phyloP scores from a whole-genome alignment of 1,140 invertebrate genomes.

The Halesus radiatus region DNA sequence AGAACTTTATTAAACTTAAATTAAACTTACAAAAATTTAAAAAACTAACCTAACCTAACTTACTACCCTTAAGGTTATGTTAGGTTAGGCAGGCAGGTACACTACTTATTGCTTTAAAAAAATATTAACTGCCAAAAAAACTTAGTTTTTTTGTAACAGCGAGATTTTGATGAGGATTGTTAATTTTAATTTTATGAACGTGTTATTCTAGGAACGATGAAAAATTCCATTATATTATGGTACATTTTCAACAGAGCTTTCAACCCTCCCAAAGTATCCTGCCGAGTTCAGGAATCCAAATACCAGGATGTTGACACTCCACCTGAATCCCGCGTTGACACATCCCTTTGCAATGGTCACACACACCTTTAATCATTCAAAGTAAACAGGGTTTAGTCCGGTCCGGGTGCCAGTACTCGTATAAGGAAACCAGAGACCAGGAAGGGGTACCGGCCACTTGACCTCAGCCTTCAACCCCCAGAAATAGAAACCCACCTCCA shows the following conservation, averaged over 20 bases:
- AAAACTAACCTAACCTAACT: no score
- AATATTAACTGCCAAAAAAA: not conserved
- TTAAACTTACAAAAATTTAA: no score
- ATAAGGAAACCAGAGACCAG: no score
- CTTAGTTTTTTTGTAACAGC: not conserved
- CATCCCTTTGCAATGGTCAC: constrained; percentile 54
- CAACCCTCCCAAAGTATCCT: constrained; percentile 29
- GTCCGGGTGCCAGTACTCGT: not conserved
- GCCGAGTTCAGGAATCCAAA: constrained; percentile 47
- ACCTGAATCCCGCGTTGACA: constrained; percentile 28
- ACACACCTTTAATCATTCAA: constrained; percentile 57
- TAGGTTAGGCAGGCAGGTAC: no score
- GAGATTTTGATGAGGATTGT: not conserved
- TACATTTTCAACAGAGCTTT: constrained; percentile 21
- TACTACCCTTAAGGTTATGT: no score
- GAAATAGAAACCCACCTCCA: not conserved
- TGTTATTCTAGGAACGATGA: no score
- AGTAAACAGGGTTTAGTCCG: constrained; percentile 51
- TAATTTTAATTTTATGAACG: no score
- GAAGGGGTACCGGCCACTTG: constrained; percentile 20
- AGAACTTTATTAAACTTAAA: no score
- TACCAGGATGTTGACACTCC: constrained; percentile 51
- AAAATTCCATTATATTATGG: no score
- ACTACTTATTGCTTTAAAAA: no score
- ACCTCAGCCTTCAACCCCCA: constrained; percentile 21